Evolutionary conservation across 1,140 invertebrate genomes (phyloP).

Genomic region (Nephila pilipes): DNA sequence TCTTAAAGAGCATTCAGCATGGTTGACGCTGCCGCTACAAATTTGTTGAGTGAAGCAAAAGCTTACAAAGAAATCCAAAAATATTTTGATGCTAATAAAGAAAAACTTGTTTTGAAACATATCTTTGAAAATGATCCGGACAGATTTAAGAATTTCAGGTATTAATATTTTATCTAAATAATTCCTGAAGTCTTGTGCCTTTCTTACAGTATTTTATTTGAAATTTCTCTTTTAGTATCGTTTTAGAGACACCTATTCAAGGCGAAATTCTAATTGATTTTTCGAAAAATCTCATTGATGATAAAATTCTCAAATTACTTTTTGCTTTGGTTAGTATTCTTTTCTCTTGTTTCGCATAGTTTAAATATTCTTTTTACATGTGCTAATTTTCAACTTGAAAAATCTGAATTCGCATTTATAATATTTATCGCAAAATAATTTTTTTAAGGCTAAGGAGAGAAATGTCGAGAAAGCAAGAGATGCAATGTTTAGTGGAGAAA

Average conservation of each 20-base stretch:
- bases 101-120: constrained; percentile 88
- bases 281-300: constrained; percentile 96
- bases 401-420: neutral
- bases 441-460: constrained; percentile 88
- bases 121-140: constrained; percentile 89
- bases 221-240: constrained; percentile 27
- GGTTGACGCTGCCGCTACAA: neutral
- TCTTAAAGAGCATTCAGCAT: neutral
- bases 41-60: constrained; percentile 1
- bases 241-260: constrained; percentile 87
- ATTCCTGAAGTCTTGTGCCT: neutral
- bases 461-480: constrained; percentile 92
- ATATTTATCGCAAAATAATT: neutral
- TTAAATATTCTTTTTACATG: no score
- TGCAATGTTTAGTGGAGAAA: constrained; percentile 96
- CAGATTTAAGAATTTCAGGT: constrained; percentile 92
- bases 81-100: constrained; percentile 86
- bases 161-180: neutral
- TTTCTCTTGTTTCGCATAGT: neutral
- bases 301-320: constrained; percentile 88
- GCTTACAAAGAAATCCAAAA: constrained; percentile 87
- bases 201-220: neutral
- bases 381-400: neutral
- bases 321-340: constrained; percentile 87
- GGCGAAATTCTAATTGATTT: constrained; percentile 95